Conservation (phyloP, 2,113 vertebrate genomes). For the Scomber colias region DNA sequence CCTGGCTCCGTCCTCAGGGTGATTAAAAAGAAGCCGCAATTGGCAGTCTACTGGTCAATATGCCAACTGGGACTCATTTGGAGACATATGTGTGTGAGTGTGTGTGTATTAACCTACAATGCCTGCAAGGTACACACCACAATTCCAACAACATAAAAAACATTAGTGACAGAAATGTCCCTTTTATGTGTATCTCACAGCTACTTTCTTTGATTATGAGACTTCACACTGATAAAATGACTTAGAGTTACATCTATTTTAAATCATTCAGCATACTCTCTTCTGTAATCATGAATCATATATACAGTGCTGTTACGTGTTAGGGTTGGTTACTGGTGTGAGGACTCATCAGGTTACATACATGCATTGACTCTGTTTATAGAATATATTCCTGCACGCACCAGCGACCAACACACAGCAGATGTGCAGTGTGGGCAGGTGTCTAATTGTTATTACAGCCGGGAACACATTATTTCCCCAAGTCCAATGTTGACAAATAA, state of each 20-base stretch:
- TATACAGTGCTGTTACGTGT: not conserved
- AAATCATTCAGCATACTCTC: constrained; percentile 4
- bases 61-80: constrained; percentile 57
- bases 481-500: not conserved
- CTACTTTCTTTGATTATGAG: not conserved
- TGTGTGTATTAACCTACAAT: constrained; percentile 3
- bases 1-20: constrained; percentile 34
- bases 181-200: not conserved
- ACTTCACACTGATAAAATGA: not conserved
- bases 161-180: not conserved
- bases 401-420: constrained; percentile 9
- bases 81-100: not conserved
- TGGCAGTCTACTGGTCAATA: constrained; percentile 61
- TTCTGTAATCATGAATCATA: not conserved
- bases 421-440: not conserved
- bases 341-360: not conserved
- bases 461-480: constrained; percentile 6
- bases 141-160: constrained; percentile 15
- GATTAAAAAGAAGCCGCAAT: constrained; percentile 51
- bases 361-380: not conserved
- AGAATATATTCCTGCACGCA: constrained; percentile 1
- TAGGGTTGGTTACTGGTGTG: not conserved
- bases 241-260: not conserved
- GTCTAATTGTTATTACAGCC: constrained; percentile 4
- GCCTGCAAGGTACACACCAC: constrained; percentile 10